A percentile compares a stretch with the other conserved stretches of the same genome.
phyloP scores from a whole-genome alignment of 2,888 invertebrate species.

The Isoperla grammatica region DNA sequence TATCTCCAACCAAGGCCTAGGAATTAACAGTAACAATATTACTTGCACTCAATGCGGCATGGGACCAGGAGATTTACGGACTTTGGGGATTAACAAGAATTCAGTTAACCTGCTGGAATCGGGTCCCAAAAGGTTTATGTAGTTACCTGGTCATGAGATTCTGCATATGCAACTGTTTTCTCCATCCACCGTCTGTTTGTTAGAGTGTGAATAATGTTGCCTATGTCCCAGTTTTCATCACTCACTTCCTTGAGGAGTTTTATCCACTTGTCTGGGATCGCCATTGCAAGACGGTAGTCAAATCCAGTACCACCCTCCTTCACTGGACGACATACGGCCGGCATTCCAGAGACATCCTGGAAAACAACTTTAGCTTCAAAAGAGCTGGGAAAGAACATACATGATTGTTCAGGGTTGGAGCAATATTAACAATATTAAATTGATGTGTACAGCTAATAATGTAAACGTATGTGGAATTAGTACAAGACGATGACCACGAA shows the following conservation, averaged over 20 bases:
- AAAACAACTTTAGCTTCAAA: conserved; percentile 7
- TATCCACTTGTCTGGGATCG: conserved; percentile 99
- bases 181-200: conserved; percentile 95
- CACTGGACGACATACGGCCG: conserved; percentile 89
- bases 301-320: conserved; percentile 93
- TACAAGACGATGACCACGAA: too few species aligned
- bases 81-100: too few species aligned
- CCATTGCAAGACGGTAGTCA: conserved; percentile 98
- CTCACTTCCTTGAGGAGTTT: conserved; percentile 70
- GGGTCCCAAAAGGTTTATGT: too few species aligned
- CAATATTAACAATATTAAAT: too few species aligned
- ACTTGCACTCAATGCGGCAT: too few species aligned
- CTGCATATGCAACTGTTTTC: conserved; percentile 94
- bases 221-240: conserved; percentile 95
- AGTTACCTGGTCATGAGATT: conserved; percentile 90
- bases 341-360: conserved; percentile 99
- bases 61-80: too few species aligned
- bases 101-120: too few species aligned
- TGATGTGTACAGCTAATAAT: too few species aligned
- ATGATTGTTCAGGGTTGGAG: too few species aligned
- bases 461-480: too few species aligned
- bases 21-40: conserved; percentile 7
- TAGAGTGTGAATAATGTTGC: conserved; percentile 84
- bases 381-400: too few species aligned
- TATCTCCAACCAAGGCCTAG: conserved; percentile 92